Percentiles rank a stretch among this genome's conserved stretches.
phyloP scores from a whole-genome alignment of 2,888 invertebrate genomes.

The Vandiemenella viatica region DNA sequence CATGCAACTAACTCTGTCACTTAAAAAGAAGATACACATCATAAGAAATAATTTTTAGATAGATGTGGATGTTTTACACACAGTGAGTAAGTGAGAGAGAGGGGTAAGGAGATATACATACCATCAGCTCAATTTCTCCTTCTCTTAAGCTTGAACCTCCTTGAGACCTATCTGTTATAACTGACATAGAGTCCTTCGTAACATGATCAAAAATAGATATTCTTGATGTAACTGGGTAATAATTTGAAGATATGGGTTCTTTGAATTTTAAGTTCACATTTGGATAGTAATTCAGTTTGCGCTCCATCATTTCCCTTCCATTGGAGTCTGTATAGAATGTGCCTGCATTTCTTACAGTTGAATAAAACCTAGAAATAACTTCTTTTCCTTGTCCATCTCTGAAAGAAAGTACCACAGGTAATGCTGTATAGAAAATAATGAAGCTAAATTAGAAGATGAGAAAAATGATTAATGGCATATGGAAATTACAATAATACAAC shows the following conservation, averaged over 20 bases:
- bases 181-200: slow-evolving; percentile 32
- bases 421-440: neutral
- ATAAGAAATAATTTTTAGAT: neutral
- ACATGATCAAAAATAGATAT: slow-evolving; percentile 48
- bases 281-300: slow-evolving; percentile 51
- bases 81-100: no score
- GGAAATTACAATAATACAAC: no score
- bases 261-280: slow-evolving; percentile 50
- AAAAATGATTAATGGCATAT: no score
- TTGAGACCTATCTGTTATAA: slow-evolving; percentile 63
- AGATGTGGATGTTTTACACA: neutral
- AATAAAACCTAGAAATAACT: slow-evolving; percentile 54
- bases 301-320: slow-evolving; percentile 70
- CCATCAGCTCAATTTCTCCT: slow-evolving; percentile 68
- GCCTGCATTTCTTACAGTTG: slow-evolving; percentile 28
- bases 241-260: slow-evolving; percentile 73
- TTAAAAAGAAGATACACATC: neutral
- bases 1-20: no score
- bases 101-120: no score
- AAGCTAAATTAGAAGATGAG: no score
- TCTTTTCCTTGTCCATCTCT: slow-evolving; percentile 59
- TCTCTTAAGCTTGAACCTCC: slow-evolving; percentile 63
- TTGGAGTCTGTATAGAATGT: slow-evolving; percentile 88
- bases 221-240: slow-evolving; percentile 80
- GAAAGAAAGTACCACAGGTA: neutral